phyloP scores from a whole-genome alignment of 2,797 vertebrate species.

The Poeciliopsis turneri region DNA sequence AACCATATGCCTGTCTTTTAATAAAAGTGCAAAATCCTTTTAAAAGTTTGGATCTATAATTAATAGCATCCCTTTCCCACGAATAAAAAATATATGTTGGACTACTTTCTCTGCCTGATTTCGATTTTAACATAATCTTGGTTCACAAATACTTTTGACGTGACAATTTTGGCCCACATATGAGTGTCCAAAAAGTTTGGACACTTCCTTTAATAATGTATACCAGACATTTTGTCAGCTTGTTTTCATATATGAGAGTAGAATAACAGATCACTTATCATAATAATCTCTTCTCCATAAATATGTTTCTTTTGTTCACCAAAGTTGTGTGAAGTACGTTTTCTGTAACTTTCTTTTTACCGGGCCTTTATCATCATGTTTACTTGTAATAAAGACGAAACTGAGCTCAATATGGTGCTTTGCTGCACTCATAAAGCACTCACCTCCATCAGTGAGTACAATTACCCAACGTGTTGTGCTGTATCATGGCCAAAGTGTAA shows the following conservation, averaged over 20 bases:
- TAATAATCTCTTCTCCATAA: not conserved
- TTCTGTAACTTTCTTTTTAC: not conserved
- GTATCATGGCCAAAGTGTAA: slow-evolving; percentile 63
- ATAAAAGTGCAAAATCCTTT: too few relatives aligned
- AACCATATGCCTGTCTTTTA: too few relatives aligned
- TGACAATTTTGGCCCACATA: too few relatives aligned
- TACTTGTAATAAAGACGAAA: slow-evolving; percentile 12
- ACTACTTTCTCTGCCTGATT: too few relatives aligned
- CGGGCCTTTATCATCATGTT: not conserved
- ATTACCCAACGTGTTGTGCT: slow-evolving; percentile 57
- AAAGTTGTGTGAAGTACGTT: not conserved
- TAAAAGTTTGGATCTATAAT: too few relatives aligned
- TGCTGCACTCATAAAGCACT: slow-evolving; percentile 24
- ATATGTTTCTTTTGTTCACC: not conserved
- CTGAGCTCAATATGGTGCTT: slow-evolving; percentile 20
- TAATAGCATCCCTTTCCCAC: too few relatives aligned
- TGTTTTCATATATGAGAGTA: not conserved
- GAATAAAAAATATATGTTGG: too few relatives aligned
- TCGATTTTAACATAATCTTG: too few relatives aligned
- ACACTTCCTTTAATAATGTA: not conserved
- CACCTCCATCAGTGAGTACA: slow-evolving; percentile 39
- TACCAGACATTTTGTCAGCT: not conserved
- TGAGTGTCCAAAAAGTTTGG: not conserved
- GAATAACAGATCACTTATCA: not conserved
- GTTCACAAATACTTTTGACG: too few relatives aligned